phyloP scores from a whole-genome alignment of 2,888 invertebrate genomes.

The Diplolepis rosae region DNA sequence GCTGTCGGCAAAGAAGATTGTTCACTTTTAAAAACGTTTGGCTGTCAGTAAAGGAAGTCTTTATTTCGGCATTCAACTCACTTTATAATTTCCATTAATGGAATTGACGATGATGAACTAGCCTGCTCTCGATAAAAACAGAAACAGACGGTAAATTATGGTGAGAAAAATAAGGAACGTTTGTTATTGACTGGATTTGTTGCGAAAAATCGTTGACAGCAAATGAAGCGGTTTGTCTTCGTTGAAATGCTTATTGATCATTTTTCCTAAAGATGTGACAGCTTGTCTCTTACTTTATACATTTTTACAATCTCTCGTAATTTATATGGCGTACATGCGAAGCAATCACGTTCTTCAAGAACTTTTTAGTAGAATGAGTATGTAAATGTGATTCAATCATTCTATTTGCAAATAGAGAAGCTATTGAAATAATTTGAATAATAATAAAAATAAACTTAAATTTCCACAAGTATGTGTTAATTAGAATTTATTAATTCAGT shows the following conservation, averaged over 20 bases:
- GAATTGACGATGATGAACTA: background rate
- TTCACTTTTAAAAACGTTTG: background rate
- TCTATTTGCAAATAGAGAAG: too few relatives aligned
- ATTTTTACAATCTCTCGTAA: background rate
- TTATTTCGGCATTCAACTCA: background rate
- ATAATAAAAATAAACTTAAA: too few relatives aligned
- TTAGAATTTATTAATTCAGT: too few relatives aligned
- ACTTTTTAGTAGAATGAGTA: too few relatives aligned
- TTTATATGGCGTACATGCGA: too few relatives aligned
- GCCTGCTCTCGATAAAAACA: background rate
- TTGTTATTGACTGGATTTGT: background rate
- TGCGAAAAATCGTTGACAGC: background rate
- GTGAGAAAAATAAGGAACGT: background rate
- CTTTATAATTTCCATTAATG: background rate
- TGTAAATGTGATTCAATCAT: too few relatives aligned
- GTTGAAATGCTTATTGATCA: too few relatives aligned
- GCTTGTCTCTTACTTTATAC: background rate
- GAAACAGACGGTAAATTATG: background rate
- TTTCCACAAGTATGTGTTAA: too few relatives aligned
- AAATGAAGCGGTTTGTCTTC: background rate
- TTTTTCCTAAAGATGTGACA: too few relatives aligned
- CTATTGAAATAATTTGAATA: too few relatives aligned
- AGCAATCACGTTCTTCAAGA: too few relatives aligned
- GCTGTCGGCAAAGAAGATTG: conserved; percentile 17
- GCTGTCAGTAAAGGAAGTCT: background rate